Conservation (phyloP, 2,113 vertebrate species). For the Triplophysa dalaica region DNA sequence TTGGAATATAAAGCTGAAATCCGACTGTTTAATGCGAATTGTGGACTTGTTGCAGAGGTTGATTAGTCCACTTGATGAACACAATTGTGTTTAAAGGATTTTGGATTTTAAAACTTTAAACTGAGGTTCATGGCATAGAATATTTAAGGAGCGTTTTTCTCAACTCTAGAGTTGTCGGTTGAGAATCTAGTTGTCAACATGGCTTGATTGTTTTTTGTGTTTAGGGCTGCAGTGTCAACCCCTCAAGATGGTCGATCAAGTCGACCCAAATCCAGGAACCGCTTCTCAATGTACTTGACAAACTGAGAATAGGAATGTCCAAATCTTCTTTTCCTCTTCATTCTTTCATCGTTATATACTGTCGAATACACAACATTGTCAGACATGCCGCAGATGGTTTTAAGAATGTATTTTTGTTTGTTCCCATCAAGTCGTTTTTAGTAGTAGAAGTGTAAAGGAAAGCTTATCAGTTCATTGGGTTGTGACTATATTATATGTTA, state of each 20-base stretch:
- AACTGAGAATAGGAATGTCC: background rate
- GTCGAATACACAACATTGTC: background rate
- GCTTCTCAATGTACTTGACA: constrained; percentile 10
- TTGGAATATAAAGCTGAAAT: background rate
- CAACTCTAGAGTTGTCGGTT: too few relatives aligned
- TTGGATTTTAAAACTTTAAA: too few relatives aligned
- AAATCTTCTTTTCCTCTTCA: background rate
- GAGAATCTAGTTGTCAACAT: background rate
- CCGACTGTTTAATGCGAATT: background rate
- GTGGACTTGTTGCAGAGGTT: background rate
- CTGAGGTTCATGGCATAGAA: too few relatives aligned
- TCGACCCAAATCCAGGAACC: background rate
- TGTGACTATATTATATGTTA: background rate
- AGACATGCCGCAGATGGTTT: background rate
- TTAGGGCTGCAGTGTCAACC: background rate
- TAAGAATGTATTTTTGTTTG: background rate
- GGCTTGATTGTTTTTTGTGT: background rate
- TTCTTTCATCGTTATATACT: background rate
- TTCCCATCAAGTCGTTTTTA: background rate
- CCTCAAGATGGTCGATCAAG: background rate
- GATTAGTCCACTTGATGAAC: too few relatives aligned
- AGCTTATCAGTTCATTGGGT: background rate
- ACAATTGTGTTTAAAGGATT: too few relatives aligned
- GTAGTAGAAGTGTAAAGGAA: constrained; percentile 5
- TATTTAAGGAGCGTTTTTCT: too few relatives aligned